Evolutionary conservation across 2,113 vertebrate genomes (phyloP).

Genomic region (Stercorarius parasiticus): DNA sequence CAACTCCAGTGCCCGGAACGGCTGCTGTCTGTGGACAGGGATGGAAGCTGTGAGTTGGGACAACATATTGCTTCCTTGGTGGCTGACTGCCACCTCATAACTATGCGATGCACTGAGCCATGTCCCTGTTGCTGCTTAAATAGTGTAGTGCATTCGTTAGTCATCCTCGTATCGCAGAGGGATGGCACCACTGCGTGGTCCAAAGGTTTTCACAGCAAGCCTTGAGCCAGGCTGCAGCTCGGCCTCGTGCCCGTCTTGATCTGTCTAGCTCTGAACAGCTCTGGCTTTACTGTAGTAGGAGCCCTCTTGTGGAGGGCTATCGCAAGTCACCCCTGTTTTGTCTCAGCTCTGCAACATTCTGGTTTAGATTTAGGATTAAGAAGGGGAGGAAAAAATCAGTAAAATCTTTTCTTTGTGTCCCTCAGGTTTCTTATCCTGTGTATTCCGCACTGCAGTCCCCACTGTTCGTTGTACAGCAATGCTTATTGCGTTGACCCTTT

Average conservation of each 20-base stretch:
- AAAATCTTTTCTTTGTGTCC: not conserved
- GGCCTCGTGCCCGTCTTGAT: accelerated
- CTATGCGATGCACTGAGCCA: not conserved
- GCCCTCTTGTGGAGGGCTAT: conserved; percentile 31
- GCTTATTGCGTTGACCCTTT: not conserved
- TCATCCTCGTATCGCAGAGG: not conserved
- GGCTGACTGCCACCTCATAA: not conserved
- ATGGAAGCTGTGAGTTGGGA: not conserved
- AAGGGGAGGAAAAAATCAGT: not conserved
- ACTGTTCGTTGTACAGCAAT: not conserved
- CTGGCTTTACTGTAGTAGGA: not conserved
- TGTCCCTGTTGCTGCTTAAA: not conserved
- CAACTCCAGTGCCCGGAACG: not conserved
- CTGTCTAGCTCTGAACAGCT: not conserved
- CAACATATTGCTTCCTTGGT: not conserved
- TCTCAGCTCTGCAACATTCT: not conserved
- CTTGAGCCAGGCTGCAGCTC: not conserved
- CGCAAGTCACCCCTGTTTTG: not conserved
- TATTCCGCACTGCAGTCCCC: not conserved
- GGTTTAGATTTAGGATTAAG: not conserved
- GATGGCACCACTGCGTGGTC: not conserved
- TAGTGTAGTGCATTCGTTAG: not conserved
- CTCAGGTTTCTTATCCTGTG: not conserved
- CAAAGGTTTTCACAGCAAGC: not conserved
- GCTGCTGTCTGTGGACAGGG: not conserved